These are phyloP conservation scores for Drosophila fuyamai DNA, from an alignment of 1,140 invertebrate species.

Conservation along the genomic window DNA sequence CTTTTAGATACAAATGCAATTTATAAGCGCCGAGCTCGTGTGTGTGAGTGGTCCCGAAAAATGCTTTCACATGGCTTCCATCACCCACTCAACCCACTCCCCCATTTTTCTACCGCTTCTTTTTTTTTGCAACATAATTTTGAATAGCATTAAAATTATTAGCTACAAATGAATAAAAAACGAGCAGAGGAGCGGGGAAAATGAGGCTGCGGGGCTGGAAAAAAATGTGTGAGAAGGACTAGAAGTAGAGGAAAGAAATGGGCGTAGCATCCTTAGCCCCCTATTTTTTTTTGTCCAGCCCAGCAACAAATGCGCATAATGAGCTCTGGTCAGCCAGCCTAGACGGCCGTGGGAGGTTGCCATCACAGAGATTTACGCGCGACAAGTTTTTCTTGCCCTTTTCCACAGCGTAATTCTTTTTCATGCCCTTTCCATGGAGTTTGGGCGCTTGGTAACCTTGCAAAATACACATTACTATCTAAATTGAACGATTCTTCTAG, in stretches of 20 bases:
- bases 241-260: conserved; percentile 23
- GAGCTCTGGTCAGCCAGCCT: conserved; percentile 71
- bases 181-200: conserved; percentile 5
- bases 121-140: conserved; percentile 74
- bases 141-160: conserved; percentile 84
- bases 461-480: not conserved
- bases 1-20: conserved; percentile 79
- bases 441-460: not conserved
- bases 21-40: conserved; percentile 51
- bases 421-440: not conserved
- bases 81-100: not conserved
- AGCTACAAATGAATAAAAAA: conserved; percentile 71
- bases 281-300: not conserved
- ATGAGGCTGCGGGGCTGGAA: not conserved
- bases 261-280: not conserved
- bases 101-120: conserved; percentile 20
- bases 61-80: conserved; percentile 65
- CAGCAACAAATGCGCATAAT: conserved; percentile 83
- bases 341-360: conserved; percentile 20
- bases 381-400: conserved; percentile 56
- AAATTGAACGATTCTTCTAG: not conserved
- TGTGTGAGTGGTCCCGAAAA: conserved; percentile 41
- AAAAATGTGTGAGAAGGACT: conserved; percentile 25
- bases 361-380: conserved; percentile 71
- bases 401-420: conserved; percentile 11